Evolutionary conservation across 2,888 invertebrate genomes (phyloP), one percentile per base, ranked within the genome.

Genomic region (Linyphia triangularis): DNA sequence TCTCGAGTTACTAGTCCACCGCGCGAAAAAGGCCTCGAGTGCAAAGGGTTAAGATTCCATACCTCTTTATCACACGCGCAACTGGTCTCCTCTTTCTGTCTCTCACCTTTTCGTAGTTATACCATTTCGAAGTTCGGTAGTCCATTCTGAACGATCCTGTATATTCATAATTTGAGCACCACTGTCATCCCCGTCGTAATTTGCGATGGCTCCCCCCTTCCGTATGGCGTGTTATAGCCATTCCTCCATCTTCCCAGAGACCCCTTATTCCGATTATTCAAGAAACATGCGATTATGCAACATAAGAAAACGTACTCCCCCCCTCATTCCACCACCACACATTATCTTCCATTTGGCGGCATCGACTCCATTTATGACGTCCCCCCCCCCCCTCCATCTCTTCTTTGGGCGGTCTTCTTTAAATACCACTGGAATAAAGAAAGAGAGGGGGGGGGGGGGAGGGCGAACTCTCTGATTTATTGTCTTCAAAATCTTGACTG

Each of bases 281-380:
- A 72, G 77, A 72, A 85, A 79, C 79, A 86, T 67, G 72, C 79
- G 79, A 86, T 86, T 86, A 79, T 86, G 85, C 85, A 73, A 85
- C 70, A 26, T 59, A 61, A 79, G 78, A 79, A 86, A 65, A 86
- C 73, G 57, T 86, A 79, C 72, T 78, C 59, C 28, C 24, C 30
- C 30, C 51, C 59, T 26, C 59, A 16, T 63, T 28, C 59, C 40
- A 40, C 43, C 63, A 30, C 65, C 63, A 51, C 75, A 6, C 67
- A 43, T 73, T 67, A 79, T 79, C 85, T 72, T 16, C 40, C 85
- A 40, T 85, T 81, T 81, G 69, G 28, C 59, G 22, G 51, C 37
- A 86, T 73, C 85, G 63, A 79, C 59, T 70, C 59, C 73, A 73
- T 84, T 78, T 77, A 63, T 61, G 70, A 70, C 28, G 57, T 59